Percentiles rank a stretch among this genome's conserved stretches.
Evolutionary conservation across 1,140 invertebrate genomes (phyloP).

Genomic region (Aphidius gifuensis): DNA sequence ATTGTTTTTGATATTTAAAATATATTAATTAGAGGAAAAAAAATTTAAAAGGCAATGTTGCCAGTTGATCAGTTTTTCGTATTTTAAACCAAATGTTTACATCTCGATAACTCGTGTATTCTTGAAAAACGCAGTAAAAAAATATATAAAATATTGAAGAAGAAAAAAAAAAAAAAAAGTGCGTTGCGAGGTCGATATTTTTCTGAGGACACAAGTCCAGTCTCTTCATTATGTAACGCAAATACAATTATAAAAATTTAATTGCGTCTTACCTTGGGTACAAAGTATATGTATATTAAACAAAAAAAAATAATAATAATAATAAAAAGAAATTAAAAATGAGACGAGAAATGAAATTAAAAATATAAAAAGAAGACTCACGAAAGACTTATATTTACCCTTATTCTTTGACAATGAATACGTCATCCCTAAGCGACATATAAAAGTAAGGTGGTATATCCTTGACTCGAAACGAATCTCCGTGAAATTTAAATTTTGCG

Average conservation of each 20-base stretch:
- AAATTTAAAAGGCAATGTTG: no score
- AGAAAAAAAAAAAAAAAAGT: slow-evolving; percentile 1
- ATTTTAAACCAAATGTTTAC: no score
- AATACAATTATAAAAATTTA: slow-evolving; percentile 45
- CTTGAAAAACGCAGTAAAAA: no score
- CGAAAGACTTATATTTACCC: neutral
- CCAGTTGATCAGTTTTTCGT: no score
- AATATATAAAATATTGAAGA: neutral
- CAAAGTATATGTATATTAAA: slow-evolving; percentile 22
- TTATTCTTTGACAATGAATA: neutral
- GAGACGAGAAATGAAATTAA: neutral
- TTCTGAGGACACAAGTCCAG: slow-evolving; percentile 4
- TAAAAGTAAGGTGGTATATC: neutral
- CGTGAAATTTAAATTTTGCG: slow-evolving; percentile 14
- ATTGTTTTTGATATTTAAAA: no score
- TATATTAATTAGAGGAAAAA: no score
- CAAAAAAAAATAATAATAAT: no score
- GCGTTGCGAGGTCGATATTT: slow-evolving; percentile 13
- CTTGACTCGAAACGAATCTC: slow-evolving; percentile 5
- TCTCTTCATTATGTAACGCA: slow-evolving; percentile 36
- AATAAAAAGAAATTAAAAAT: slow-evolving; percentile 9
- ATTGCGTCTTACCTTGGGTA: slow-evolving; percentile 41
- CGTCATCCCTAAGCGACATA: neutral
- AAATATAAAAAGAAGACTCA: neutral
- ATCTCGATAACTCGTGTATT: no score